These are phyloP conservation scores for Drosophila lutescens DNA, from an alignment of 2,888 invertebrate genomes.

Conservation along the genomic window DNA sequence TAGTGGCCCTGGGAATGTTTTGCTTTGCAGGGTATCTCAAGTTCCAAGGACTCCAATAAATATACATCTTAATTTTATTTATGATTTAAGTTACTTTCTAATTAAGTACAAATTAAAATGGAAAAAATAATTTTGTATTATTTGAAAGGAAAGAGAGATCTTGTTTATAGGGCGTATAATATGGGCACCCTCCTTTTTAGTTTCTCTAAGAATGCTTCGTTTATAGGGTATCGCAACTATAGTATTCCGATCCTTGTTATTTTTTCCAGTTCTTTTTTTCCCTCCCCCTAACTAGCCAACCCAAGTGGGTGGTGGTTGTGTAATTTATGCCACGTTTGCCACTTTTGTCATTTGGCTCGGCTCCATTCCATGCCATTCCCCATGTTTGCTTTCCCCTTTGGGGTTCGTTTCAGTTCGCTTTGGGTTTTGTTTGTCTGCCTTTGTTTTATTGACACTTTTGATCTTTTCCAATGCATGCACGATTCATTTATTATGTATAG, in stretches of 20 bases:
- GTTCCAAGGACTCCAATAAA: no score
- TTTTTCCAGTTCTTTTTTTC: not conserved
- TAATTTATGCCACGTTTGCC: slow-evolving; percentile 80
- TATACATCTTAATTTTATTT: no score
- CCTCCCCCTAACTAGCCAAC: slow-evolving; percentile 19
- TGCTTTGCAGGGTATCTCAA: no score
- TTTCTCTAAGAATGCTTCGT: no score
- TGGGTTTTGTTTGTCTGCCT: slow-evolving; percentile 60
- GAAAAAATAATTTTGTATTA: no score
- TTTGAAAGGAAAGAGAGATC: no score
- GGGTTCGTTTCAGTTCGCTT: slow-evolving; percentile 42
- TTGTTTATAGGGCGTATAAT: no score
- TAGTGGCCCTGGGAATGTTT: no score
- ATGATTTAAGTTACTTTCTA: no score
- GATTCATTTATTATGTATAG: slow-evolving; percentile 76
- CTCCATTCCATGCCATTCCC: slow-evolving; percentile 28
- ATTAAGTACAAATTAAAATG: no score
- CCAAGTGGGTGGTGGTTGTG: slow-evolving; percentile 29
- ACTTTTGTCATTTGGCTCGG: slow-evolving; percentile 75
- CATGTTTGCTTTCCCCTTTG: slow-evolving; percentile 13
- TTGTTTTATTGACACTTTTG: slow-evolving; percentile 80
- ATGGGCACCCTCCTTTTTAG: no score
- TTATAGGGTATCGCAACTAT: slow-evolving; percentile 8
- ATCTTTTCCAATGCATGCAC: slow-evolving; percentile 74
- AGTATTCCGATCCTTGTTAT: not conserved